phyloP scores from a whole-genome alignment of 2,113 vertebrate species.

The Sula dactylatra region DNA sequence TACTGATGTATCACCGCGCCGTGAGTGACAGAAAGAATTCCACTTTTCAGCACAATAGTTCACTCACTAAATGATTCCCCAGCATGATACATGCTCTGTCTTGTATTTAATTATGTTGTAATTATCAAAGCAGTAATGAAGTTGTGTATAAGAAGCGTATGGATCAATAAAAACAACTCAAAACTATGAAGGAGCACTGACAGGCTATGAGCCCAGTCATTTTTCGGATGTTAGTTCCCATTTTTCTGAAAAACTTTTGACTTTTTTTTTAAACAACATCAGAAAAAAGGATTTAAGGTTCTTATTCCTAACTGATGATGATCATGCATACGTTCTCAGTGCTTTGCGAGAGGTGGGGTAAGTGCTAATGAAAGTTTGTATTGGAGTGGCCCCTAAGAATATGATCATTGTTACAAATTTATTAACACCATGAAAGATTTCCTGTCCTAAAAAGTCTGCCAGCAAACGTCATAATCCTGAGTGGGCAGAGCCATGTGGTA shows the following conservation, averaged over 20 bases:
- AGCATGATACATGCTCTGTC: slow-evolving; percentile 43
- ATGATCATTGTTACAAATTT: slow-evolving; percentile 29
- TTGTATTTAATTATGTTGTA: slow-evolving; percentile 61
- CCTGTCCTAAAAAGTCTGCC: slow-evolving; percentile 24
- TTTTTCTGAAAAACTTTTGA: not conserved
- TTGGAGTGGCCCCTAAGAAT: slow-evolving; percentile 39
- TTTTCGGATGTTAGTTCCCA: not conserved
- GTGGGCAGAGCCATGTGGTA: slow-evolving; percentile 38
- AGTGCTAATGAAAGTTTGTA: slow-evolving; percentile 26
- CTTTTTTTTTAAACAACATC: not conserved
- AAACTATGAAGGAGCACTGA: not conserved
- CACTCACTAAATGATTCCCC: slow-evolving; percentile 16
- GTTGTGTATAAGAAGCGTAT: slow-evolving; percentile 18
- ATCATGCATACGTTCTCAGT: not conserved
- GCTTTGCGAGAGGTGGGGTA: not conserved
- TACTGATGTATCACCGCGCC: not conserved
- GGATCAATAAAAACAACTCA: slow-evolving; percentile 46
- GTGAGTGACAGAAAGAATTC: slow-evolving; percentile 24
- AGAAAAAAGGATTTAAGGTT: not conserved
- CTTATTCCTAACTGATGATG: not conserved
- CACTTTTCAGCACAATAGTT: slow-evolving; percentile 46
- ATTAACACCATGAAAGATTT: slow-evolving; percentile 43
- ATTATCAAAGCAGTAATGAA: slow-evolving; percentile 49
- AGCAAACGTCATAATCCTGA: slow-evolving; percentile 21
- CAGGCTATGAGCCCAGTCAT: not conserved